Evolutionary conservation across 1,140 invertebrate species (phyloP), one percentile per base, ranked within the genome.

Genomic region (Hestina assimilis): DNA sequence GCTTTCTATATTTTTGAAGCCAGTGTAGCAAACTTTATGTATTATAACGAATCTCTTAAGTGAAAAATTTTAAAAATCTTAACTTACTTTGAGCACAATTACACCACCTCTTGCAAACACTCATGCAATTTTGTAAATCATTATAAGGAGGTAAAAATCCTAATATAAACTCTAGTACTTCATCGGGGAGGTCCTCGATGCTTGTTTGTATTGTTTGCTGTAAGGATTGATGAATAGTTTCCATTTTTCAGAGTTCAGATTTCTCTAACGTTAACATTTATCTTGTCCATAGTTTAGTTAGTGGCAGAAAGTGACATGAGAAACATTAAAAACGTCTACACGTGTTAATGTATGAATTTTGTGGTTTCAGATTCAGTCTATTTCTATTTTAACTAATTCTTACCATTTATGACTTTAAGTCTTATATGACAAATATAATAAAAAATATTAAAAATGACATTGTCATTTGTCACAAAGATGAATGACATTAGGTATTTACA

Each of bases 131-230:
- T 82, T 96, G 92, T 51, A 98, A 89, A 90, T 98, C 96, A 83
- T 93, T 93, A 75, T 98, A 98, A 11, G 96, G 96, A 54, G 96
- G 95, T 64, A 98, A 89, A 75, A 96, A 92, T 61, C 93, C 92
- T 55, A 98, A 91, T 75, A 98, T 97, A 79, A 96, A 97, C 83
- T 98, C 97, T 47, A 98, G 87, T 40, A 98, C 92, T 91, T 98
- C 96, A 84, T 98, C 95, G 5, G 97, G 97, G 54, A 98, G 89
- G 78, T 93, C 91, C 69, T 94, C 91, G 51, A 94, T 91, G 33
- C 89, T 89, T 64, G 83, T 79, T 59, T 68, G 59, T 38, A 83
- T 56, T 17, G 69, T 75, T 69, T 78, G 71, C 26, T 75, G 69
- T 33, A 59, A 62, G 23, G 79, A 64, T 59, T 73, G 66, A 52